Percentiles rank a stretch among this genome's conserved stretches.
phyloP scores from a whole-genome alignment of 1,140 invertebrate genomes.

The Sarcophaga peregrina region DNA sequence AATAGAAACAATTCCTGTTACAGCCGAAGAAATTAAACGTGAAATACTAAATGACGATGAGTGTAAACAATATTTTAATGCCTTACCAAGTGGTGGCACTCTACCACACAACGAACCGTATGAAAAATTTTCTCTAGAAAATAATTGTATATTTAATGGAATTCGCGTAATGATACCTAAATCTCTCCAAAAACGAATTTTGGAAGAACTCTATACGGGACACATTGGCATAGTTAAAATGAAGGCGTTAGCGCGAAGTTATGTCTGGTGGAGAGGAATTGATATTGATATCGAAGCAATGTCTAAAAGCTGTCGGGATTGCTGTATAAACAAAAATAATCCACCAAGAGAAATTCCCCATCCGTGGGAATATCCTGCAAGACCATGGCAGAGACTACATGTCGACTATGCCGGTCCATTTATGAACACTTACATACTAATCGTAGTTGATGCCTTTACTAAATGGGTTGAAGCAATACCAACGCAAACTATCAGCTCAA shows the following conservation, averaged over 20 bases:
- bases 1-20: constrained; percentile 1
- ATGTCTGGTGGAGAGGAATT: constrained; percentile 64
- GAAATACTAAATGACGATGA: not conserved
- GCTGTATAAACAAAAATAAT: constrained; percentile 44
- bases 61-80: not conserved
- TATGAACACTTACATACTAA: not conserved
- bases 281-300: constrained; percentile 12
- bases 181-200: constrained; percentile 46
- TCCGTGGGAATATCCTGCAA: not conserved
- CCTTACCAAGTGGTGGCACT: not conserved
- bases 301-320: constrained; percentile 57
- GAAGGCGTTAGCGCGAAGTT: constrained; percentile 66
- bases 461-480: not conserved
- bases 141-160: not conserved
- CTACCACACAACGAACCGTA: not conserved
- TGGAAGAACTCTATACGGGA: constrained; percentile 62
- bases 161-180: not conserved
- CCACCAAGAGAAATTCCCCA: not conserved
- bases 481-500: not conserved
- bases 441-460: not conserved
- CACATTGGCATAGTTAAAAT: constrained; percentile 64
- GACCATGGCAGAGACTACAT: not conserved
- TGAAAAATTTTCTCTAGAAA: not conserved
- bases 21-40: not conserved
- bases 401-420: not conserved